Evolutionary conservation across 1,140 invertebrate genomes (phyloP).

Genomic region (Brachionus rotundiformis): DNA sequence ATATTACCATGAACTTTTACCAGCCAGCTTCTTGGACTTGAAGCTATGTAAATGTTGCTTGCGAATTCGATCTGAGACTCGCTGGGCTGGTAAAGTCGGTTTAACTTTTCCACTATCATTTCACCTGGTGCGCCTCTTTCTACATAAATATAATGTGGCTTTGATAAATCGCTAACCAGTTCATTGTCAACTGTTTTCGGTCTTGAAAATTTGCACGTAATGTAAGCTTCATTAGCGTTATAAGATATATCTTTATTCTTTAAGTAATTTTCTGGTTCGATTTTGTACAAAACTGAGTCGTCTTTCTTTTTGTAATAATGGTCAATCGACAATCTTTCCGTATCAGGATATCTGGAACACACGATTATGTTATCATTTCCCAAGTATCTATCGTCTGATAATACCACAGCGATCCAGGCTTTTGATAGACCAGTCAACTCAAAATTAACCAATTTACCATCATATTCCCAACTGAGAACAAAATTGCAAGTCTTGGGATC

Average conservation of each 20-base stretch:
- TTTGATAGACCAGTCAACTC: conserved; percentile 33
- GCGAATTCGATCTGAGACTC: conserved; percentile 45
- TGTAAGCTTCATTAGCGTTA: background rate
- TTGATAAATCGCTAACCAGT: conserved; percentile 21
- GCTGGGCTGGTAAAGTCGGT: conserved; percentile 37
- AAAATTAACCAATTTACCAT: conserved; percentile 43
- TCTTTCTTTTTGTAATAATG: conserved; percentile 46
- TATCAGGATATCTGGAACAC: conserved; percentile 24
- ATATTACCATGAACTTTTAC: conserved; percentile 51
- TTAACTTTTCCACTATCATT: conserved; percentile 45
- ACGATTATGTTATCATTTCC: conserved; percentile 50
- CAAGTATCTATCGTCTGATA: conserved; percentile 45
- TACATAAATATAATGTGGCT: conserved; percentile 47
- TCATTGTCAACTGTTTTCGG: conserved; percentile 8
- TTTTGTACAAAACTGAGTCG: conserved; percentile 29
- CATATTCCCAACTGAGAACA: conserved; percentile 49
- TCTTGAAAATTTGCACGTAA: conserved; percentile 40
- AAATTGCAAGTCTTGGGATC: conserved; percentile 50
- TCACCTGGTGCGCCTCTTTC: conserved; percentile 50
- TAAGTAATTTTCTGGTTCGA: conserved; percentile 44
- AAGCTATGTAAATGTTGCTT: background rate
- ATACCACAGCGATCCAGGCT: conserved; percentile 38
- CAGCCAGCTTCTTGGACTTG: conserved; percentile 45
- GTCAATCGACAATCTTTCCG: conserved; percentile 25
- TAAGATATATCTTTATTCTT: conserved; percentile 35